Conservation (phyloP, 1,140 invertebrate species). For the Psilanteris sp. region DNA sequence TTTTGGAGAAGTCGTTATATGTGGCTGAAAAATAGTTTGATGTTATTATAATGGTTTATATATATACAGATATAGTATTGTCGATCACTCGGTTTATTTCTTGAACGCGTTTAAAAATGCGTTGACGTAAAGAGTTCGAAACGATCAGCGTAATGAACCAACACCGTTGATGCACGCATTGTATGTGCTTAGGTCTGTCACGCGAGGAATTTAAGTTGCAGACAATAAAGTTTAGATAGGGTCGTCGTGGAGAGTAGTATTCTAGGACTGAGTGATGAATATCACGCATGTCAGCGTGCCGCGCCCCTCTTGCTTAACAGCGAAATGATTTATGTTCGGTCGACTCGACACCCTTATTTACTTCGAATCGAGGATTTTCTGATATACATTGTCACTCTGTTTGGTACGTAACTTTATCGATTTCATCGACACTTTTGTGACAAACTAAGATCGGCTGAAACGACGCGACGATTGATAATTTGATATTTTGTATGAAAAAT, state of each 20-base stretch:
- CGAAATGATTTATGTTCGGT: slow-evolving; percentile 63
- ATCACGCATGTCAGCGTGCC: slow-evolving; percentile 64
- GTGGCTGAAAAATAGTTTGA: no score
- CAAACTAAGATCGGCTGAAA: slow-evolving; percentile 10
- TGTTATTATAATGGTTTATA: no score
- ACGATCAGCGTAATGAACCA: slow-evolving; percentile 11
- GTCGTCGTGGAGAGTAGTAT: slow-evolving; percentile 23
- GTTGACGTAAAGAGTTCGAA: neutral
- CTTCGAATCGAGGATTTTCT: slow-evolving; percentile 41
- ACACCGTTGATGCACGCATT: slow-evolving; percentile 11
- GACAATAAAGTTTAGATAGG: slow-evolving; percentile 38
- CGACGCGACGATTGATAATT: slow-evolving; percentile 7
- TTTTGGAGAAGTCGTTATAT: no score
- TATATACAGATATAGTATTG: no score
- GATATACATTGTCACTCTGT: slow-evolving; percentile 35
- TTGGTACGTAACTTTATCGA: slow-evolving; percentile 42
- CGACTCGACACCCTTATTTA: slow-evolving; percentile 54
- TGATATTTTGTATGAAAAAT: no score
- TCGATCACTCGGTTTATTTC: no score
- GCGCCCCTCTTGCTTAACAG: slow-evolving; percentile 50
- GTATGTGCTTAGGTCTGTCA: slow-evolving; percentile 29
- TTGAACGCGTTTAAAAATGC: neutral
- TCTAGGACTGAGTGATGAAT: slow-evolving; percentile 60
- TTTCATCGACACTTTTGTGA: slow-evolving; percentile 16
- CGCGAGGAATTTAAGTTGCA: slow-evolving; percentile 33